Conservation (phyloP, 2,888 invertebrate species). For the Dryomyza anilis region DNA sequence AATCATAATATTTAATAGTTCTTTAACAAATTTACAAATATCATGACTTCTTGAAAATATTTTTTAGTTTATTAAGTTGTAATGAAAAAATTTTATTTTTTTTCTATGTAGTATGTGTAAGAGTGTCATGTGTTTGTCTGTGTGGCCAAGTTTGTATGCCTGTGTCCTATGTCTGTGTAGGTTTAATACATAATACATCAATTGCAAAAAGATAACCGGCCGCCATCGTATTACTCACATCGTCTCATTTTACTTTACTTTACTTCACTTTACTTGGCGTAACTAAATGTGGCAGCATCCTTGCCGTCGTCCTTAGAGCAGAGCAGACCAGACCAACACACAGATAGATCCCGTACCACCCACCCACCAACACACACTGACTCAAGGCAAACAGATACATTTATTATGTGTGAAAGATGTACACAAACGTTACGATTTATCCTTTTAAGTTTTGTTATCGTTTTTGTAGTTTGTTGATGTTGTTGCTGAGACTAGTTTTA, state of each 20-base stretch:
- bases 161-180: conserved; percentile 34
- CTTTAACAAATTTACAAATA: too few relatives aligned
- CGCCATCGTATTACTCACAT: conserved; percentile 18
- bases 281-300: too few relatives aligned
- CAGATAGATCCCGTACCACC: conserved; percentile 46
- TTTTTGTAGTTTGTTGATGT: conserved; percentile 11
- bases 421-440: conserved; percentile 56
- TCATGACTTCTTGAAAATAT: too few relatives aligned
- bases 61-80: too few relatives aligned
- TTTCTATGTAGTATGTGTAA: conserved; percentile 29
- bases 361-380: too few relatives aligned
- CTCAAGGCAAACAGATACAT: conserved; percentile 57
- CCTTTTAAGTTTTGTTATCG: conserved; percentile 47
- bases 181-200: conserved; percentile 57
- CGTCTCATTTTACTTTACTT: not conserved
- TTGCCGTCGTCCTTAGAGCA: too few relatives aligned
- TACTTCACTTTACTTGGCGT: not conserved
- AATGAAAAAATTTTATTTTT: not conserved
- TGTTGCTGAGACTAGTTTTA: not conserved
- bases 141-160: conserved; percentile 35
- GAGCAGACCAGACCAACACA: too few relatives aligned
- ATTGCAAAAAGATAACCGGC: conserved; percentile 57
- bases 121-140: conserved; percentile 31
- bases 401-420: conserved; percentile 57
- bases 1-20: too few relatives aligned